These are phyloP conservation scores for Tholera decimalis DNA, from an alignment of 2,888 invertebrate genomes.

Conservation along the genomic window DNA sequence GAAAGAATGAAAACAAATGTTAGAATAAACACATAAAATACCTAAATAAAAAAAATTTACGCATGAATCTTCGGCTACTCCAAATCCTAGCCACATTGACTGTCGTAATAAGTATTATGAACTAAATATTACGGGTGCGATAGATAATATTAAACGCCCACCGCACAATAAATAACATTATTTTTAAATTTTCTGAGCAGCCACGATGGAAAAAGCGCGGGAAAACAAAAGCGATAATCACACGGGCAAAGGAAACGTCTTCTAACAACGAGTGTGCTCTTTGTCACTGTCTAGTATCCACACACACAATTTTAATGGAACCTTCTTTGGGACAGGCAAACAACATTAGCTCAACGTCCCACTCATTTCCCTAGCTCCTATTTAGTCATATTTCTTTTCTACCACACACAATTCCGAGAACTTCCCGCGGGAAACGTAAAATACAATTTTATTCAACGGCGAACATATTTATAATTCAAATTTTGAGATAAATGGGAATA, in stretches of 20 bases:
- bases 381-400: conserved; percentile 32
- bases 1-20: conserved; percentile 13
- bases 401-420: conserved; percentile 20
- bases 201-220: conserved; percentile 31
- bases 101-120: conserved; percentile 46
- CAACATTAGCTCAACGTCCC: conserved; percentile 14
- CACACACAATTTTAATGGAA: conserved; percentile 27
- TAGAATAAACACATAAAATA: conserved; percentile 1
- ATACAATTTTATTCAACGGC: conserved; percentile 45
- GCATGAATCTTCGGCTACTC: conserved; percentile 24
- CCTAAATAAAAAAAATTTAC: conserved; percentile 18
- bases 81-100: conserved; percentile 13
- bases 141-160: conserved; percentile 47
- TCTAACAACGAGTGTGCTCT: conserved; percentile 18
- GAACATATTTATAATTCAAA: conserved; percentile 41
- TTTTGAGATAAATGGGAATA: conserved; percentile 36
- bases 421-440: conserved; percentile 39
- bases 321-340: conserved; percentile 15
- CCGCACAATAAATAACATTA: conserved; percentile 37
- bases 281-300: conserved; percentile 16
- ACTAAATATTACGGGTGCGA: conserved; percentile 38
- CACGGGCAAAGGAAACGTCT: conserved; percentile 26
- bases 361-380: conserved; percentile 32
- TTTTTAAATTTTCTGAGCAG: conserved; percentile 29
- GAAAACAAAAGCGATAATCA: conserved; percentile 25